Evolutionary conservation across 2,113 vertebrate genomes (phyloP), one percentile per base, ranked within the genome.

Genomic region (Onychostoma macrolepis): DNA sequence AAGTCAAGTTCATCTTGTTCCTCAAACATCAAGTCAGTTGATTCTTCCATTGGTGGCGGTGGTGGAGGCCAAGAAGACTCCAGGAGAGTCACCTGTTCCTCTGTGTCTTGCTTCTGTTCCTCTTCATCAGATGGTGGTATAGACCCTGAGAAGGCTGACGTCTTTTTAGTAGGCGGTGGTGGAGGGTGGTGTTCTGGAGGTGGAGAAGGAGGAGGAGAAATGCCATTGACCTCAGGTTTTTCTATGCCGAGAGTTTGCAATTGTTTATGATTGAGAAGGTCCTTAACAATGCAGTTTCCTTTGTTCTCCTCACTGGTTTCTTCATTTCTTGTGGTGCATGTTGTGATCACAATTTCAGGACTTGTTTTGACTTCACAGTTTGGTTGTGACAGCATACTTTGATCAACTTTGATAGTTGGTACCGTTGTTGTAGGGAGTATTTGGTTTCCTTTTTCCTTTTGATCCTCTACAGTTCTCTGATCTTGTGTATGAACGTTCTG

Each of bases 161-260:
- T 89, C 89, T 95, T 97, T 93, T 96, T 97, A 10, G 83, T 90
- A 0, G 95, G 96, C 0, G 97, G 97, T 0, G 97, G 96, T 10
- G 97, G 96, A 0, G 96, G 97, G 4, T 96, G 97, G 81, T 99
- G 95, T 87, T 96, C 90, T 0, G 97, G 97, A 0, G 97, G 97
- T 6, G 97, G 96, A 0, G 97, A 97, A 0, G 95, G 96, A 3
- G 97, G 95, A 0, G 96, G 97, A 0, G 97, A 96, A 82, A 85
- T 67, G 17, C 89, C 91, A 56, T 4, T 88, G 2, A 89, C 84
- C 87, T 85, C 90, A 63, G 90, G 86, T 53, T 33, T 38, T 4
- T 92, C 89, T 67, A 85, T 10, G 87, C 82, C 38, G 85, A 91
- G 91, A 1, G 50, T 89, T 43, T 92, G 89, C 56, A 43, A 36